A percentile compares a stretch with the other conserved stretches of the same genome.
phyloP scores from a whole-genome alignment of 2,888 invertebrate genomes.

The Nebria salina region DNA sequence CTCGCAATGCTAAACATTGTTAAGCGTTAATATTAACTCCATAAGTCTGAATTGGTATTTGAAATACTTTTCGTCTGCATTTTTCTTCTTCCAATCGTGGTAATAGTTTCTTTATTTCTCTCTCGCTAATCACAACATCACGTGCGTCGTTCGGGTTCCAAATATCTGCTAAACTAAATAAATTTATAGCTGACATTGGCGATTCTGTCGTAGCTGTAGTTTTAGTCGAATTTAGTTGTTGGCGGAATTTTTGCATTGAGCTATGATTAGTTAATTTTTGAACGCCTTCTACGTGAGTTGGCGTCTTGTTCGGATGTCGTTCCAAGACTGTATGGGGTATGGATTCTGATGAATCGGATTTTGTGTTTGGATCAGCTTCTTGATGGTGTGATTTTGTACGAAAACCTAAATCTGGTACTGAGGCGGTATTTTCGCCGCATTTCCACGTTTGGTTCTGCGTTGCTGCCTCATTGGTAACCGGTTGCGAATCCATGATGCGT shows the following conservation, averaged over 20 bases:
- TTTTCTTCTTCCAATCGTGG: slow-evolving; percentile 79
- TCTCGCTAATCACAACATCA: slow-evolving; percentile 50
- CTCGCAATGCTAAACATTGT: slow-evolving; percentile 74
- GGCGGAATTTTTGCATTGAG: background rate
- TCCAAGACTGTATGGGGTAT: slow-evolving; percentile 35
- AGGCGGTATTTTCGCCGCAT: slow-evolving; percentile 57
- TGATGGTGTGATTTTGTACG: slow-evolving; percentile 48
- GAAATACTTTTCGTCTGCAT: slow-evolving; percentile 74
- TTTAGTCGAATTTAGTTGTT: background rate
- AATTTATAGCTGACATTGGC: slow-evolving; percentile 32
- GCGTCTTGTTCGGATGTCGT: background rate
- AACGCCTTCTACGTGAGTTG: background rate
- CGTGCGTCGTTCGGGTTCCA: slow-evolving; percentile 64
- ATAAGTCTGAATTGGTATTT: background rate
- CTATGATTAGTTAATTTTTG: background rate
- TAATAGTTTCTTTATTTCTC: slow-evolving; percentile 53
- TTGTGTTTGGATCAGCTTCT: too few species aligned
- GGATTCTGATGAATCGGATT: slow-evolving; percentile 40
- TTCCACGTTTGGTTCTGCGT: slow-evolving; percentile 50
- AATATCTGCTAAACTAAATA: slow-evolving; percentile 70
- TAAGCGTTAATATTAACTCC: slow-evolving; percentile 15
- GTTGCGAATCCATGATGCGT: slow-evolving; percentile 55
- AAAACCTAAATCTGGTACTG: slow-evolving; percentile 59
- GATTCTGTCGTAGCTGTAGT: background rate
- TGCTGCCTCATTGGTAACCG: background rate